Percentiles rank a stretch among this genome's conserved stretches.
Evolutionary conservation across 2,888 invertebrate genomes (phyloP).

Genomic region (Stenodema calcarata): DNA sequence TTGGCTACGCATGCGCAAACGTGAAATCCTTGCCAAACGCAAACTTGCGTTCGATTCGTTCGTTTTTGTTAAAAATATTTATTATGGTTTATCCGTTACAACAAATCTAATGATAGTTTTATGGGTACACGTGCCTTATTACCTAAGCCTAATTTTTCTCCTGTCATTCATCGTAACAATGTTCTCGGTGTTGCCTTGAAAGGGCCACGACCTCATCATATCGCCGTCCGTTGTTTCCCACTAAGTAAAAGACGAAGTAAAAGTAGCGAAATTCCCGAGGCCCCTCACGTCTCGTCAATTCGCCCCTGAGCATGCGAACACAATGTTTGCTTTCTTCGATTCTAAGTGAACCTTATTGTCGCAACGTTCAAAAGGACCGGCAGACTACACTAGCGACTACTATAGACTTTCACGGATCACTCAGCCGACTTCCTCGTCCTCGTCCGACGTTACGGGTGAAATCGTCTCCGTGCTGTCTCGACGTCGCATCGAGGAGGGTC

Average conservation of each 20-base stretch:
- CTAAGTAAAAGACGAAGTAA: not conserved
- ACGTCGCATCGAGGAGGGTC: not conserved
- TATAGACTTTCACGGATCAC: not conserved
- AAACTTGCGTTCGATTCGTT: too few species aligned
- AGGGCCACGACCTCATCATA: not conserved
- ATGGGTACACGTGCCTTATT: too few species aligned
- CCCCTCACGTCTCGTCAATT: not conserved
- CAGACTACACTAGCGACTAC: not conserved
- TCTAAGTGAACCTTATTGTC: not conserved
- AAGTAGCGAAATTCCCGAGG: not conserved
- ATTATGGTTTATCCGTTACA: too few species aligned
- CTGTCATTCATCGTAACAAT: too few species aligned
- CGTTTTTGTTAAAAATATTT: too few species aligned
- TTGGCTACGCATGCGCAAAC: too few species aligned
- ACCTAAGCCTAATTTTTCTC: too few species aligned
- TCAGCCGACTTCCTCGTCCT: not conserved
- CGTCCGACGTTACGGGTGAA: not conserved
- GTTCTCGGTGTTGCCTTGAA: too few species aligned
- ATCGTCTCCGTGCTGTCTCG: not conserved
- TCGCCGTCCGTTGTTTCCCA: not conserved
- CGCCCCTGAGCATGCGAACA: not conserved
- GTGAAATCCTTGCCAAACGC: too few species aligned
- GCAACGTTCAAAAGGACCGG: not conserved
- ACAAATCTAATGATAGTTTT: too few species aligned
- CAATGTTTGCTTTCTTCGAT: not conserved